Evolutionary conservation across 2,113 vertebrate genomes (phyloP).

Genomic region (Formicarius rufipectus): DNA sequence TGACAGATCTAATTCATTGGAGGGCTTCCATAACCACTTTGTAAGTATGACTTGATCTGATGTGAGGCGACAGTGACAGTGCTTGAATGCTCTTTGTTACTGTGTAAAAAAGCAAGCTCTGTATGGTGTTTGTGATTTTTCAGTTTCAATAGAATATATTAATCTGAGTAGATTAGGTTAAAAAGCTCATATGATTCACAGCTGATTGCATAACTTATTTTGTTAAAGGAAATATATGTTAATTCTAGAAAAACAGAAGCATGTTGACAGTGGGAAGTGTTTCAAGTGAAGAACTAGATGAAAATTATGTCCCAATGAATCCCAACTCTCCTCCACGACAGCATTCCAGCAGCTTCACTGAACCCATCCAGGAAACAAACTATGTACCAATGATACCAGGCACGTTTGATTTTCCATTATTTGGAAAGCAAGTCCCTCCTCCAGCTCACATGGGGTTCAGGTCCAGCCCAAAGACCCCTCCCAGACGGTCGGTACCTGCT

Average conservation of each 20-base stretch:
- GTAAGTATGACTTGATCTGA: conserved; percentile 81
- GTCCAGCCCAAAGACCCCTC: conserved; percentile 95
- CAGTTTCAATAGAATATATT: neutral
- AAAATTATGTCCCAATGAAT: conserved; percentile 98
- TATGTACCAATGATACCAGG: conserved; percentile 98
- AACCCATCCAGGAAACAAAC: conserved; percentile 92
- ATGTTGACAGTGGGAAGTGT: conserved; percentile 87
- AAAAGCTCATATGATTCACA: conserved; percentile 37
- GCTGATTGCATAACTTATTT: conserved; percentile 58
- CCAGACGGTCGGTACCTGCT: conserved; percentile 85
- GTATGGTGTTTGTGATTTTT: neutral
- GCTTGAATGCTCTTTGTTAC: neutral
- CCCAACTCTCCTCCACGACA: conserved; percentile 94
- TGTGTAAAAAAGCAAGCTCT: neutral
- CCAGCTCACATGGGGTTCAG: conserved; percentile 98
- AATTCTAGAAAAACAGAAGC: conserved; percentile 93
- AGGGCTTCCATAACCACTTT: conserved; percentile 94
- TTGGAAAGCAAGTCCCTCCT: conserved; percentile 98
- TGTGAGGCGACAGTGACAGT: neutral
- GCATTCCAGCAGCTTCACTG: conserved; percentile 89
- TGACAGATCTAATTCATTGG: conserved; percentile 91
- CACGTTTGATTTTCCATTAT: conserved; percentile 92
- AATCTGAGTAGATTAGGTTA: conserved; percentile 34
- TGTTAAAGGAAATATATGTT: conserved; percentile 70
- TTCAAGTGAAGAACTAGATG: conserved; percentile 91